Evolutionary conservation across 64 coral and sea anemone species (phyloP).

Genomic region (Exaiptasia diaphana): DNA sequence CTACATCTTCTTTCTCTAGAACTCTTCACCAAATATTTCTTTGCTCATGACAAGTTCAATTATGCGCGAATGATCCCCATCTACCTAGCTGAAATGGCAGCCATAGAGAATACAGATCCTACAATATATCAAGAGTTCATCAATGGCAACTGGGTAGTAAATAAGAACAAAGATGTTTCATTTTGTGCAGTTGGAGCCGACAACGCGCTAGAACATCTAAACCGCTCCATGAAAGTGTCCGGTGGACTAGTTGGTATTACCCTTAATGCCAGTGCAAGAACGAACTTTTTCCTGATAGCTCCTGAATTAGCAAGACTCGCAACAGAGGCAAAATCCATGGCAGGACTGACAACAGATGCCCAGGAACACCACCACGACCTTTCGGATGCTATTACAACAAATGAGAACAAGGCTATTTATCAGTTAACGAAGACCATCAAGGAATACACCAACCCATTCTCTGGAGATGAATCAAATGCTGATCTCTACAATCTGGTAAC

Average conservation of each 20-base stretch:
- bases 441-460: slow-evolving; percentile 38
- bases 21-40: slow-evolving; percentile 27
- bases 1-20: slow-evolving; percentile 29
- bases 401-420: slow-evolving; percentile 21
- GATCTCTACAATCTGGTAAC: slow-evolving; percentile 36
- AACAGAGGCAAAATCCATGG: slow-evolving; percentile 31
- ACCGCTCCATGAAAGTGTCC: slow-evolving; percentile 2
- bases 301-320: slow-evolving; percentile 33
- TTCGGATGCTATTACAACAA: not conserved
- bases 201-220: slow-evolving; percentile 14
- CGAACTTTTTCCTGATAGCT: slow-evolving; percentile 41
- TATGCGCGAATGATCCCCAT: slow-evolving; percentile 19
- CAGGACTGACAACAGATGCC: slow-evolving; percentile 1
- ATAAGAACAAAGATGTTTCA: slow-evolving; percentile 11
- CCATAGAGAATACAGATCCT: not conserved
- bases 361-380: not conserved
- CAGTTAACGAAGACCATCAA: slow-evolving; percentile 5
- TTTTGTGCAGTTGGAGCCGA: slow-evolving; percentile 46
- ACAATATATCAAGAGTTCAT: slow-evolving; percentile 12
- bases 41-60: slow-evolving; percentile 18
- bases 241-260: slow-evolving; percentile 43
- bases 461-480: slow-evolving; percentile 1
- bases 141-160: slow-evolving; percentile 39
- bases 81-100: slow-evolving; percentile 19
- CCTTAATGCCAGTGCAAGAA: slow-evolving; percentile 24